Evolutionary conservation across 2,797 vertebrate species (phyloP).

Genomic region (Molothrus ater): DNA sequence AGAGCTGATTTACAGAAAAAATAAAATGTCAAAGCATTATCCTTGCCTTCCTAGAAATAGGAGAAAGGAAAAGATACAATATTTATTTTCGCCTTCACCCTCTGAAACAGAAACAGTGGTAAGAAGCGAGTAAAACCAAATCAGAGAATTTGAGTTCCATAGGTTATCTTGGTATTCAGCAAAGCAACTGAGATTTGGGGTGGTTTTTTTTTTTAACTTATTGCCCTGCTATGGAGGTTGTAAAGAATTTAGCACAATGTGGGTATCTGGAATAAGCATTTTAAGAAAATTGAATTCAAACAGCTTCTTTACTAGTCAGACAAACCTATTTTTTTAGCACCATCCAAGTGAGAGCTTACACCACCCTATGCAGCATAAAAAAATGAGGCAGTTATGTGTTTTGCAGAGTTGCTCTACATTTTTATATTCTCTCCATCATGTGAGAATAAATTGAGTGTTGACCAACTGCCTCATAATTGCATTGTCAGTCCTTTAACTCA

Average conservation of each 20-base stretch:
- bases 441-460: neutral
- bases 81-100: neutral
- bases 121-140: neutral
- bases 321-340: neutral
- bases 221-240: neutral
- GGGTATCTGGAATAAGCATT: neutral
- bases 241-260: neutral
- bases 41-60: neutral
- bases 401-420: neutral
- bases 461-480: neutral
- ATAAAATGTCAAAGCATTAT: neutral
- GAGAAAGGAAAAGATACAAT: neutral
- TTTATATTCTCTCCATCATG: neutral
- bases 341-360: neutral
- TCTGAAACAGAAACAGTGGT: neutral
- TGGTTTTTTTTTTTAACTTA: neutral
- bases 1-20: conserved; percentile 75
- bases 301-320: neutral
- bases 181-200: neutral
- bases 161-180: neutral
- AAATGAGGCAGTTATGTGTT: neutral
- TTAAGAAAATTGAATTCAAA: neutral
- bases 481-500: neutral
- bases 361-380: neutral
- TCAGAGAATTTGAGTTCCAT: neutral